Conservation (phyloP, 2,888 invertebrate species). For the Trichopoda pennipes region DNA sequence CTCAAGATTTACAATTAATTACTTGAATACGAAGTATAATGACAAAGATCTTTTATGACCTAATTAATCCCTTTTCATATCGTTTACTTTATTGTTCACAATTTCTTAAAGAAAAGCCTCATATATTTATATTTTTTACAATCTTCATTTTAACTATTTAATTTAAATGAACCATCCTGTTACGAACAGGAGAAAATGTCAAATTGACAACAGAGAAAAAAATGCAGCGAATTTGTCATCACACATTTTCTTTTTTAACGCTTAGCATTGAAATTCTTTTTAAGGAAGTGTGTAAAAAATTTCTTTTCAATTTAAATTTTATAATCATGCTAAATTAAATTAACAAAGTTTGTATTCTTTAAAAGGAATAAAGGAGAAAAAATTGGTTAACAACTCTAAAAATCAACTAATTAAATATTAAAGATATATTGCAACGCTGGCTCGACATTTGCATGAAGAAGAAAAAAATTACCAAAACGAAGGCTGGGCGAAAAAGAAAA, state of each 20-base stretch:
- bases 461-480: constrained; percentile 62
- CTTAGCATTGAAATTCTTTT: constrained; percentile 43
- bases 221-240: constrained; percentile 60
- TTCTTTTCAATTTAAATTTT: constrained; percentile 35
- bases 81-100: too few relatives aligned
- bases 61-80: too few relatives aligned
- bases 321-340: constrained; percentile 29
- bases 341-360: not conserved
- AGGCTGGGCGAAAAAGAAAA: constrained; percentile 66
- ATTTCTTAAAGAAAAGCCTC: too few relatives aligned
- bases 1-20: too few relatives aligned
- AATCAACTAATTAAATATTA: constrained; percentile 33
- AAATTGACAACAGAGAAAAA: constrained; percentile 28
- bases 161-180: constrained; percentile 13
- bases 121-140: too few relatives aligned
- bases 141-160: too few relatives aligned
- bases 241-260: constrained; percentile 50
- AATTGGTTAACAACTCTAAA: not conserved
- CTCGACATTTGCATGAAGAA: constrained; percentile 67
- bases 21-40: too few relatives aligned
- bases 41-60: too few relatives aligned
- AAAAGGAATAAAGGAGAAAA: not conserved
- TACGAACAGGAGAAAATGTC: constrained; percentile 45
- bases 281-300: constrained; percentile 44
- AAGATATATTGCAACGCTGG: constrained; percentile 71